Evolutionary conservation across 2,797 vertebrate genomes (phyloP).

Genomic region (Alauda arvensis): DNA sequence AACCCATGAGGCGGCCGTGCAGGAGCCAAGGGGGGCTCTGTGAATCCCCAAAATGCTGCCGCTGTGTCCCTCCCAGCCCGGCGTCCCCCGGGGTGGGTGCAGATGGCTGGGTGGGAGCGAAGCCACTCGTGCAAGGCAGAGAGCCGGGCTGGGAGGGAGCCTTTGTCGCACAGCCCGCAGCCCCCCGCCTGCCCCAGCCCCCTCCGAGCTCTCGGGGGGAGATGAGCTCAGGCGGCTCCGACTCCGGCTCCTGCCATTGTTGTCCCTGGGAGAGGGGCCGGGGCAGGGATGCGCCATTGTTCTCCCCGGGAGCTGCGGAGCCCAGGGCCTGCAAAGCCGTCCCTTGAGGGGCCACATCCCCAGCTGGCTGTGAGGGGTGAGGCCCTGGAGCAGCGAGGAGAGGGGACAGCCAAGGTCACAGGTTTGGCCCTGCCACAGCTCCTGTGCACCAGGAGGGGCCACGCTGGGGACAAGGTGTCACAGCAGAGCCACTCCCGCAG

Average conservation of each 20-base stretch:
- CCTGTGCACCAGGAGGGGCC: neutral
- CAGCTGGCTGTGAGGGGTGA: neutral
- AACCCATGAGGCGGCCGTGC: rapidly evolving
- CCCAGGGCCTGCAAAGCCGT: neutral
- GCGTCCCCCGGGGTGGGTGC: neutral
- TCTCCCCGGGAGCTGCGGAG: conserved; percentile 22
- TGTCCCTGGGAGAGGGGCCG: conserved; percentile 47
- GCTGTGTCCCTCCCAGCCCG: rapidly evolving
- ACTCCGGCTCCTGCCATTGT: conserved; percentile 47
- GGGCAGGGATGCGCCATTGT: conserved; percentile 37
- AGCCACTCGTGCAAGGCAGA: neutral
- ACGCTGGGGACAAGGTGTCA: neutral
- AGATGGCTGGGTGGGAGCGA: neutral
- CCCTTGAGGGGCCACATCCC: neutral
- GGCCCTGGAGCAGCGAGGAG: neutral
- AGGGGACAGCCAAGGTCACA: neutral
- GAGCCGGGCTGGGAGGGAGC: neutral
- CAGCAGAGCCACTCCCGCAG: neutral
- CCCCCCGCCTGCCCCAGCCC: neutral
- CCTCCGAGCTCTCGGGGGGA: neutral
- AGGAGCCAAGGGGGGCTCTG: neutral
- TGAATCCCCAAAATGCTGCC: rapidly evolving
- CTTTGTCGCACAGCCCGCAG: neutral
- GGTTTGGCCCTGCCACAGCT: neutral
- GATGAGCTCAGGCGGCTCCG: conserved; percentile 34